A percentile compares a stretch with the other conserved stretches of the same genome.
Evolutionary conservation across 2,888 invertebrate genomes (phyloP).

Genomic region (Dasysyrphus albostriatus): DNA sequence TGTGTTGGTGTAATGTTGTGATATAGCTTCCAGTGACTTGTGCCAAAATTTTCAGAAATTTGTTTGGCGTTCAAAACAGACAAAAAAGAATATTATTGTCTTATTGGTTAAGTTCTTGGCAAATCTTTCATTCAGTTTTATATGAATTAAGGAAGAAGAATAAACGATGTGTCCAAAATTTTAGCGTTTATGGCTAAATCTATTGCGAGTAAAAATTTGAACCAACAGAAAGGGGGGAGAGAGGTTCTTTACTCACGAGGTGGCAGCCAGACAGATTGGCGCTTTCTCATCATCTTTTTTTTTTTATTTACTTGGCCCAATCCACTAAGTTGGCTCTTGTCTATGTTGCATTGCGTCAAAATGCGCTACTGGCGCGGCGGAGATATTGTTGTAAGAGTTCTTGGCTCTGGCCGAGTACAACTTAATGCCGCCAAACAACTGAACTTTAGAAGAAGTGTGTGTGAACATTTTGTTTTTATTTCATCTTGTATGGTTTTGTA

Average conservation of each 20-base stretch:
- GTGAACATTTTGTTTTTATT: constrained; percentile 20
- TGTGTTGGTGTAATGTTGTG: constrained; percentile 53
- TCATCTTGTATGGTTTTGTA: neutral
- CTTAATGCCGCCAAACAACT: constrained; percentile 41
- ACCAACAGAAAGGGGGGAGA: constrained; percentile 27
- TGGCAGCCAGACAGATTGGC: constrained; percentile 67
- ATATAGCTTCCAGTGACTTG: constrained; percentile 69
- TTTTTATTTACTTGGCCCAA: constrained; percentile 60
- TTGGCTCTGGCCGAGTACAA: constrained; percentile 71
- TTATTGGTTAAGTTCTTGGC: constrained; percentile 69
- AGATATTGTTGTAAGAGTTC: constrained; percentile 40
- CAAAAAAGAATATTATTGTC: constrained; percentile 22
- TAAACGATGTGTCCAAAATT: constrained; percentile 63
- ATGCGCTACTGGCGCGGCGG: constrained; percentile 59
- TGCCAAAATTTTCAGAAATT: constrained; percentile 70
- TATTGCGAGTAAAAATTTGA: neutral
- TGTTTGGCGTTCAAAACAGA: constrained; percentile 34
- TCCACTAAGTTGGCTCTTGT: constrained; percentile 68
- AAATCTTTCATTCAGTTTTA: constrained; percentile 55
- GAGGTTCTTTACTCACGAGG: constrained; percentile 42
- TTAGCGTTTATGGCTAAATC: constrained; percentile 14
- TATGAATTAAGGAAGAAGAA: constrained; percentile 34
- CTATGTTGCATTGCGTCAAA: constrained; percentile 75
- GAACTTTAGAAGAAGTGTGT: neutral
- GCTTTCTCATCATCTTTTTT: constrained; percentile 49